A percentile compares a stretch with the other conserved stretches of the same genome.
These are phyloP conservation scores for Laticauda laticaudata DNA, from an alignment of 2,113 vertebrate genomes.

Conservation along the genomic window DNA sequence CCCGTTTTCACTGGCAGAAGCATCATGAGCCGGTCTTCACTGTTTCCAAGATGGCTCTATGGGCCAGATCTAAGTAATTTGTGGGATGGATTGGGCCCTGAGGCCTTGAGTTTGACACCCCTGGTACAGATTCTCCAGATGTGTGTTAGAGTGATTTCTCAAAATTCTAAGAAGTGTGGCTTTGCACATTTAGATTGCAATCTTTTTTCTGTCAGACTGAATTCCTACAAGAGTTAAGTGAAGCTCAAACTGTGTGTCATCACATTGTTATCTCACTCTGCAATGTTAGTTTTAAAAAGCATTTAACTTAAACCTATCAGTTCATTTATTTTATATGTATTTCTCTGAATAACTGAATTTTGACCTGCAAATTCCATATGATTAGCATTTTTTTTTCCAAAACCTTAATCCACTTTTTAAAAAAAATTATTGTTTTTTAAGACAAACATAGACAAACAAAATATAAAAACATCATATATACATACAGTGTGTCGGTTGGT, in stretches of 20 bases:
- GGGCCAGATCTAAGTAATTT: too few species aligned
- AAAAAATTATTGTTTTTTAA: too few species aligned
- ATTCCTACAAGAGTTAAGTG: neutral
- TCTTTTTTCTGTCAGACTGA: neutral
- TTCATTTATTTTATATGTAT: neutral
- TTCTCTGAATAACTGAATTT: neutral
- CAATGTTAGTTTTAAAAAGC: neutral
- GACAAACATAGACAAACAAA: too few species aligned
- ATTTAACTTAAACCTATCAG: neutral
- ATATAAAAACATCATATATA: too few species aligned
- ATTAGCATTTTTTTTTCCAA: neutral
- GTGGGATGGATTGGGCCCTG: fast-evolving
- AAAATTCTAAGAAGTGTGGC: neutral
- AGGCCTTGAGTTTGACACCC: too few species aligned
- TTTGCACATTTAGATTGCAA: neutral
- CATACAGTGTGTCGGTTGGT: too few species aligned
- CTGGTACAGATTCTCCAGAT: neutral
- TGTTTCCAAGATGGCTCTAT: too few species aligned
- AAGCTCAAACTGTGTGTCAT: neutral
- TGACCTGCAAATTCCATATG: neutral
- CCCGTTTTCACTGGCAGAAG: too few species aligned
- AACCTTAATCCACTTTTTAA: too few species aligned
- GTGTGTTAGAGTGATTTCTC: neutral
- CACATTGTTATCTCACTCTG: neutral
- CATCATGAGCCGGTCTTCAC: too few species aligned